Conservation (phyloP, 2,888 invertebrate genomes). For the Xestia c-nigrum region DNA sequence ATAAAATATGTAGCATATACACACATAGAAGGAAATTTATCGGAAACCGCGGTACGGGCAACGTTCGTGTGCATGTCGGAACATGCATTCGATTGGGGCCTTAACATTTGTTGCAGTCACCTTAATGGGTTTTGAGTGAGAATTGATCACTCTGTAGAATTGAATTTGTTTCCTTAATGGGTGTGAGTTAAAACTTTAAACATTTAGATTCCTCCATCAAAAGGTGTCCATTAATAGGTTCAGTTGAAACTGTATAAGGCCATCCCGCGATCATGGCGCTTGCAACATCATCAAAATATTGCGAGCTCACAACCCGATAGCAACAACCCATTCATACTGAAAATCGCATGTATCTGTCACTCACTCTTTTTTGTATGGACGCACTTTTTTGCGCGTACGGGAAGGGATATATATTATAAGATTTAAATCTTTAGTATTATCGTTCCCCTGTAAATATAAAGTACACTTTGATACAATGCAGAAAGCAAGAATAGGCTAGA, state of each 20-base stretch:
- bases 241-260: not conserved
- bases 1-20: slow-evolving; percentile 78
- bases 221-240: not conserved
- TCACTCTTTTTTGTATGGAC: not conserved
- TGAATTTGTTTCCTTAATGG: not conserved
- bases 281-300: too few relatives aligned
- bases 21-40: slow-evolving; percentile 76
- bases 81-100: slow-evolving; percentile 73
- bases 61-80: slow-evolving; percentile 74
- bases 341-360: not conserved
- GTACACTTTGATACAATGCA: not conserved
- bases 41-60: slow-evolving; percentile 77
- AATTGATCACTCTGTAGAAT: slow-evolving; percentile 9
- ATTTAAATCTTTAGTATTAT: not conserved
- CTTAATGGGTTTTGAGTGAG: slow-evolving; percentile 21
- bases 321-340: not conserved
- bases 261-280: too few relatives aligned
- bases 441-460: not conserved
- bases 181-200: not conserved
- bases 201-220: not conserved
- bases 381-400: not conserved
- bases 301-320: too few relatives aligned
- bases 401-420: not conserved
- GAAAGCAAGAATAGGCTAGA: not conserved
- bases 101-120: slow-evolving; percentile 68